A percentile compares a stretch with the other conserved stretches of the same genome.
Evolutionary conservation across 2,797 vertebrate species (phyloP).

Genomic region (Acanthornis magna): DNA sequence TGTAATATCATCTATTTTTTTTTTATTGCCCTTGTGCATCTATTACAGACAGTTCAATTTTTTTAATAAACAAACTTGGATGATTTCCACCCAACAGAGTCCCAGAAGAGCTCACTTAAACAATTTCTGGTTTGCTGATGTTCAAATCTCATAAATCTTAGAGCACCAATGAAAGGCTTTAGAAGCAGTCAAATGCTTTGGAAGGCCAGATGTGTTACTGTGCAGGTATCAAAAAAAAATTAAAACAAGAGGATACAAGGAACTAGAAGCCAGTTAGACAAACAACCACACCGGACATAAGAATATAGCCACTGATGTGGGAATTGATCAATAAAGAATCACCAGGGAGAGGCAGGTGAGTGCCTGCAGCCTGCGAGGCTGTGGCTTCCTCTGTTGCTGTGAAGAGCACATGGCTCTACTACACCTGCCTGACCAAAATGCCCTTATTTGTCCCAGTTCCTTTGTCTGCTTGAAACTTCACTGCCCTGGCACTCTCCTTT

Average conservation of each 20-base stretch:
- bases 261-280: not conserved
- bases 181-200: not conserved
- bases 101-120: not conserved
- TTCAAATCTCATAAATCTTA: not conserved
- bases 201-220: not conserved
- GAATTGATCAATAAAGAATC: not conserved
- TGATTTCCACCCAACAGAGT: not conserved
- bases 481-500: not conserved
- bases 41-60: not conserved
- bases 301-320: not conserved
- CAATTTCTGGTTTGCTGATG: not conserved
- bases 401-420: not conserved
- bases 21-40: not conserved
- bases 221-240: not conserved
- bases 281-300: not conserved
- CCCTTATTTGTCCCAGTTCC: not conserved
- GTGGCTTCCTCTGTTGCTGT: not conserved
- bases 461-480: not conserved
- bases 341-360: not conserved
- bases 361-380: not conserved
- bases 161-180: not conserved
- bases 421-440: not conserved
- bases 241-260: not conserved
- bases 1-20: not conserved
- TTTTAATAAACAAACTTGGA: conserved; percentile 16